Percentiles rank a stretch among this genome's conserved stretches.
phyloP scores from a whole-genome alignment of 2,888 invertebrate species.

The Linhomoeus sp. region DNA sequence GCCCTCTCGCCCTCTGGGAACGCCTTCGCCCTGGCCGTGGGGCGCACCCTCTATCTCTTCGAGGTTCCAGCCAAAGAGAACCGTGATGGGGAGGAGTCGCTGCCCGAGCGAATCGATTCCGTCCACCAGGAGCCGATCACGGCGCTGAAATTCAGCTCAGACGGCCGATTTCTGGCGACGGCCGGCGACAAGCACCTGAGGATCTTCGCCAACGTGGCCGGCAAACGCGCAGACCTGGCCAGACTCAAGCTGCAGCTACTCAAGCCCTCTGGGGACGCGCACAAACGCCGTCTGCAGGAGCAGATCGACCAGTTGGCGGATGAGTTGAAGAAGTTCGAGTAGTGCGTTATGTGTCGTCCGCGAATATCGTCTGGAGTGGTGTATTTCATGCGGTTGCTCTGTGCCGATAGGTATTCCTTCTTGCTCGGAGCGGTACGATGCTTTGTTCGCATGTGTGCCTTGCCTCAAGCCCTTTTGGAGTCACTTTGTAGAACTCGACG shows the following conservation, averaged over 20 bases:
- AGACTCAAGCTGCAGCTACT: conserved; percentile 11
- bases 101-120: conserved; percentile 9
- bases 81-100: conserved; percentile 38
- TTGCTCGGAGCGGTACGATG: too few relatives aligned
- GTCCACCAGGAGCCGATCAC: conserved; percentile 43
- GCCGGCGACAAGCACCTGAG: conserved; percentile 55
- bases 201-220: conserved; percentile 57
- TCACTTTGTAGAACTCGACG: too few relatives aligned
- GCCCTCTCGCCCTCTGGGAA: conserved; percentile 59
- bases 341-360: too few relatives aligned
- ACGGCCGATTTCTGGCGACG: conserved; percentile 42
- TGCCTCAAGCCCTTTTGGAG: too few relatives aligned
- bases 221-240: conserved; percentile 36
- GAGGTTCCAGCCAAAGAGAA: conserved; percentile 30
- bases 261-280: conserved; percentile 1
- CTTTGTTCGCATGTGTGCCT: too few relatives aligned
- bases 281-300: neutral
- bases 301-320: neutral
- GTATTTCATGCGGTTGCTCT: too few relatives aligned
- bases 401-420: too few relatives aligned
- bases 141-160: conserved; percentile 50
- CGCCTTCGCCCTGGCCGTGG: conserved; percentile 41
- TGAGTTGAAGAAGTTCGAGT: neutral
- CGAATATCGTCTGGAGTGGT: too few relatives aligned
- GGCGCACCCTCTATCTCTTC: conserved; percentile 46